Evolutionary conservation across 2,113 vertebrate genomes (phyloP).

Genomic region (Crotalus tigris): DNA sequence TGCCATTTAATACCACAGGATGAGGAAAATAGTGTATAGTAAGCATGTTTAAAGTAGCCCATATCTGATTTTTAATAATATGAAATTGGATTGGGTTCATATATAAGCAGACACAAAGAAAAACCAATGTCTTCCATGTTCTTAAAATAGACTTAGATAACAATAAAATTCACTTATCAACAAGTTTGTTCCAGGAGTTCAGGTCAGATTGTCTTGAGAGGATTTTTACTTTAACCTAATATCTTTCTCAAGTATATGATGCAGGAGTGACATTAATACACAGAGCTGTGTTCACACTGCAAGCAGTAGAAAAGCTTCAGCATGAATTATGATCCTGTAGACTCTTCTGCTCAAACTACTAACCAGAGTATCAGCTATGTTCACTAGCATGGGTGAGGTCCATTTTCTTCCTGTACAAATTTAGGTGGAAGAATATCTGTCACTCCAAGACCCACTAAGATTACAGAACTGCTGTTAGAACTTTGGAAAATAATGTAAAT

Average conservation of each 20-base stretch:
- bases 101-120: neutral
- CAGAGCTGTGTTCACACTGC: neutral
- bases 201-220: neutral
- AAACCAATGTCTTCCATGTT: neutral
- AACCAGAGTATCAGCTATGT: neutral
- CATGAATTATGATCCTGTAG: neutral
- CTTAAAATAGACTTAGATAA: neutral
- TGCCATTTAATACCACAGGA: neutral
- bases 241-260: neutral
- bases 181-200: neutral
- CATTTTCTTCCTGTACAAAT: neutral
- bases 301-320: neutral
- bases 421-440: neutral
- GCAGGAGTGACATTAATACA: neutral
- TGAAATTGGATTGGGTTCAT: neutral
- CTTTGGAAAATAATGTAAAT: neutral
- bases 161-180: neutral
- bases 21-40: neutral
- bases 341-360: neutral
- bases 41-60: neutral
- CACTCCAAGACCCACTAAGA: too few relatives aligned
- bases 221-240: neutral
- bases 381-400: neutral
- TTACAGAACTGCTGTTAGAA: too few relatives aligned
- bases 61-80: neutral